These are phyloP conservation scores for Atrichornis clamosus DNA, from an alignment of 2,113 vertebrate species.

Conservation along the genomic window DNA sequence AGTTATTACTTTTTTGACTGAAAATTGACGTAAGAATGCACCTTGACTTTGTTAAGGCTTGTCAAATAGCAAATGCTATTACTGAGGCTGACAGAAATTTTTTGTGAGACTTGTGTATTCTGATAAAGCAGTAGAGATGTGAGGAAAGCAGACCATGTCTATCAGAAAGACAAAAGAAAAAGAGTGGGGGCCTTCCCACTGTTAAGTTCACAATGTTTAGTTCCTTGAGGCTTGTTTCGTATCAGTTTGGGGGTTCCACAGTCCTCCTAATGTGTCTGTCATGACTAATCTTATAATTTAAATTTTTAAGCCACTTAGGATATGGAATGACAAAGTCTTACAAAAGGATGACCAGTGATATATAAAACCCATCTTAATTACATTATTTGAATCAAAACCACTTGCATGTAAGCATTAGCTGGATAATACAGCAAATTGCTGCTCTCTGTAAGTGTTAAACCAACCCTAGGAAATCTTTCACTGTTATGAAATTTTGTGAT, in stretches of 20 bases:
- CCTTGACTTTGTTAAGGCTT: background rate
- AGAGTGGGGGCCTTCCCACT: background rate
- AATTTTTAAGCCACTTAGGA: background rate
- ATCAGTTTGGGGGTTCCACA: background rate
- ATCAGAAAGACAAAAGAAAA: background rate
- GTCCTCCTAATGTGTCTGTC: background rate
- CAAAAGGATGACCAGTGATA: constrained; percentile 5
- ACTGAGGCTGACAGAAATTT: background rate
- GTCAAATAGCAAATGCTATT: background rate
- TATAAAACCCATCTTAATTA: constrained; percentile 20
- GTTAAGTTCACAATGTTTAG: background rate
- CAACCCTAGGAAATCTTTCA: constrained; percentile 25
- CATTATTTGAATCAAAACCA: constrained; percentile 27
- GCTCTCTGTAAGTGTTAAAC: constrained; percentile 31
- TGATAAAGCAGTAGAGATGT: background rate
- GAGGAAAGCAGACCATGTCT: background rate
- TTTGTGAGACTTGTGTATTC: background rate
- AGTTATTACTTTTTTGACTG: background rate
- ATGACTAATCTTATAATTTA: background rate
- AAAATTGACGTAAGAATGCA: background rate
- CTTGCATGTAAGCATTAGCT: constrained; percentile 12
- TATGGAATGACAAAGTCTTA: constrained; percentile 1
- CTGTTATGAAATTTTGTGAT: constrained; percentile 56
- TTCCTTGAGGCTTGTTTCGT: background rate
- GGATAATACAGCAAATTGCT: constrained; percentile 35